These are phyloP conservation scores for Episyrphus balteatus DNA, from an alignment of 1,140 invertebrate species.

Conservation along the genomic window DNA sequence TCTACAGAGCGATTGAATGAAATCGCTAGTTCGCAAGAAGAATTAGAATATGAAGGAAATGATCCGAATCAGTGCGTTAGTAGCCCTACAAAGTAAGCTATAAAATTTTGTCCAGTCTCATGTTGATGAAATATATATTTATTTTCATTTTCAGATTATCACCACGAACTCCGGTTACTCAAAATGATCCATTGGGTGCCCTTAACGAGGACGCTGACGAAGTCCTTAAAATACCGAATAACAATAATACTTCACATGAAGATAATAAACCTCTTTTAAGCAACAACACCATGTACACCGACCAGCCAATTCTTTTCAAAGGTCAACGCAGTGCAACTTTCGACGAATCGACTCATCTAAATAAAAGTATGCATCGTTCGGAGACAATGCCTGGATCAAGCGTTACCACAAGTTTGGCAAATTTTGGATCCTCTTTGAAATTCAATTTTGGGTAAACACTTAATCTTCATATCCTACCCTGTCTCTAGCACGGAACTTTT, in stretches of 20 bases:
- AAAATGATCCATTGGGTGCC: conserved; percentile 84
- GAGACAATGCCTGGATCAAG: conserved; percentile 68
- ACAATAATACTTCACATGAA: neutral
- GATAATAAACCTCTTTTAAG: conserved; percentile 1
- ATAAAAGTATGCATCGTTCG: conserved; percentile 54
- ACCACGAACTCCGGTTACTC: conserved; percentile 68
- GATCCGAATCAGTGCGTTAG: conserved; percentile 17
- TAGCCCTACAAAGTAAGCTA: conserved; percentile 38
- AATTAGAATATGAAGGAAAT: conserved; percentile 28
- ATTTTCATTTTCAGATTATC: conserved; percentile 40
- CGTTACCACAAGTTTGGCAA: conserved; percentile 62
- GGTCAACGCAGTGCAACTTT: conserved; percentile 46
- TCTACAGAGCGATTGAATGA: conserved; percentile 12
- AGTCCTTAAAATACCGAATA: conserved; percentile 4
- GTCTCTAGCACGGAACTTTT: conserved; percentile 1
- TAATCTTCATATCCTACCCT: neutral
- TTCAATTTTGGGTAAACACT: conserved; percentile 69
- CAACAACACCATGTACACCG: conserved; percentile 25
- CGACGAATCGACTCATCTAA: conserved; percentile 42
- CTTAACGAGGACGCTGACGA: conserved; percentile 43
- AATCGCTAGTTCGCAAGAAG: conserved; percentile 31
- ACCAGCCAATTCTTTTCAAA: conserved; percentile 46
- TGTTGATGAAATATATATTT: neutral
- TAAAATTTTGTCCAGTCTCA: neutral
- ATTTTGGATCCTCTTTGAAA: conserved; percentile 66